phyloP scores from a whole-genome alignment of 2,113 vertebrate genomes.

The Micronycteris hirsuta region DNA sequence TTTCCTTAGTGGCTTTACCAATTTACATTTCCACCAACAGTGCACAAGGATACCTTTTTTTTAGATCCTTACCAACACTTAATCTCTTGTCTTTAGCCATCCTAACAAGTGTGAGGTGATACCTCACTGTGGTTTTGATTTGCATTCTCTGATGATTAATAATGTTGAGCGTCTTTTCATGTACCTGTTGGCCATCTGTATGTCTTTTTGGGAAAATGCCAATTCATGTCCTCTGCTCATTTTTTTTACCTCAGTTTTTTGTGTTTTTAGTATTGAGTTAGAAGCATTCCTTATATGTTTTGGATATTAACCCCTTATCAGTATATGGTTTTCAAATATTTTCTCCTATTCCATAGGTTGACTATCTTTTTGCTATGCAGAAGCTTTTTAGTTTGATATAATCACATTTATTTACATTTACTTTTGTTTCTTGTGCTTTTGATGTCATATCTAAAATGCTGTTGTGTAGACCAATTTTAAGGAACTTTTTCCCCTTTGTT shows the following conservation, averaged over 20 bases:
- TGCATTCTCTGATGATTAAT: neutral
- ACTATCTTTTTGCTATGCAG: neutral
- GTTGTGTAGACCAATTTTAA: neutral
- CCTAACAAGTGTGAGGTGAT: neutral
- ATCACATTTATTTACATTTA: neutral
- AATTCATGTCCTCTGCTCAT: neutral
- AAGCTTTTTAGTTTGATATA: neutral
- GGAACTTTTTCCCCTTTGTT: neutral
- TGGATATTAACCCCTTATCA: neutral
- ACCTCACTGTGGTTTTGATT: neutral
- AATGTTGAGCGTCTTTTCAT: neutral
- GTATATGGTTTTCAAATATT: neutral
- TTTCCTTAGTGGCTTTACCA: neutral
- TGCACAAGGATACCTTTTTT: neutral
- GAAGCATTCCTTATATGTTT: neutral
- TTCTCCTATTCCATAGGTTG: neutral
- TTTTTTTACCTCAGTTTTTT: neutral
- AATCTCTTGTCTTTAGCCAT: neutral
- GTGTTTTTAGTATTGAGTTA: neutral
- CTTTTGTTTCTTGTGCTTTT: neutral
- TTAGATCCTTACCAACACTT: neutral
- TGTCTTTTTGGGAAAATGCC: neutral
- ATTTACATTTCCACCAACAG: neutral
- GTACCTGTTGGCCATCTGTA: neutral
- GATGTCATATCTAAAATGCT: neutral